Evolutionary conservation across 2,797 vertebrate species (phyloP), one percentile per base, ranked within the genome.

Genomic region (Falco biarmicus): DNA sequence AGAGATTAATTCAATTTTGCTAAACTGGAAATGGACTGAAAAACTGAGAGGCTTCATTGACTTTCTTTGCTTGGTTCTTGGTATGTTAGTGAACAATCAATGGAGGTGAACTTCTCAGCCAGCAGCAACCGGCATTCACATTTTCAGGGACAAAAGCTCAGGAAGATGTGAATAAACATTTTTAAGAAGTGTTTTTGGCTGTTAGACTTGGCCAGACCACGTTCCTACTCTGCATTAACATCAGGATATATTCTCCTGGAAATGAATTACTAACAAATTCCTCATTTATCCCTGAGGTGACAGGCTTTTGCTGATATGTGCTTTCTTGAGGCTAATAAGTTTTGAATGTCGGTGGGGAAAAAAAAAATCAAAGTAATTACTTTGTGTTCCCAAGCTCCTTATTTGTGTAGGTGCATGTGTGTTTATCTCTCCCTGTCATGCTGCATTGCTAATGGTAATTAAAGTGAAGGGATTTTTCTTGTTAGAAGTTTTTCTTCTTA

Each of bases 381-480:
- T 97, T 95, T 94, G 91, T 93, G 95, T 95, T 97, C 86, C 95
- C 93, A 96, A 98, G 95, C 97, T 96, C 94, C 95, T 96, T 96
- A 91, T 97, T 95, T 89, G 96, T 97, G 89, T 73, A 57, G 54
- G 84, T 90, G 93, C 85, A 3, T 53, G 81, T 81, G 75, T 87
- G 90, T 96, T 94, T 92, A 93, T 97, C 95, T 95, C 92, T 84
- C 96, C 73, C 89, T 95, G 93, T 92, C 90, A 93, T 94, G 91
- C 94, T 86, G 93, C 95, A 97, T 84, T 97, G 96, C 96, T 97
- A 97, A 96, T 90, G 84, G 93, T 98, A 98, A 97, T 98, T 97
- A 97, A 93, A 96, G 77, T 50, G 78, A 81, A 91, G 91, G 96
- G 84, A 89, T 97, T 94, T 96, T 95, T 87, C 69, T 45, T 45